Conservation (phyloP, 2,113 vertebrate species). For the Archocentrus centrarchus region DNA sequence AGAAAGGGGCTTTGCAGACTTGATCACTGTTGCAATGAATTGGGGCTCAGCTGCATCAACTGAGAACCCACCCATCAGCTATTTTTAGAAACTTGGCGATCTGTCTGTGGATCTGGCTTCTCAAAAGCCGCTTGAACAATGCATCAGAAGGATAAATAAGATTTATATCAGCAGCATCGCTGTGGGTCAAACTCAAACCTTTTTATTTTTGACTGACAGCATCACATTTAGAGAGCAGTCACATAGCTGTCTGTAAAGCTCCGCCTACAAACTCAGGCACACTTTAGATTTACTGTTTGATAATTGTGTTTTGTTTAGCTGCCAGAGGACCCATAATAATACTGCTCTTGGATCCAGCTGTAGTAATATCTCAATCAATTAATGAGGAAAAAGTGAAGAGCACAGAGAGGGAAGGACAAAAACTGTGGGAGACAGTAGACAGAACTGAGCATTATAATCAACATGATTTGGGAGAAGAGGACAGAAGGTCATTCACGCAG, state of each 20-base stretch:
- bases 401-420: background rate
- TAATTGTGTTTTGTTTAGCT: too few species aligned
- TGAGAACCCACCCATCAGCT: conserved; percentile 13
- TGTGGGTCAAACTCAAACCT: background rate
- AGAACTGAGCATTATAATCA: background rate
- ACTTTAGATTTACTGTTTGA: background rate
- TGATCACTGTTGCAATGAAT: conserved; percentile 31
- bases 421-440: background rate
- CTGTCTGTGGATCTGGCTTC: background rate
- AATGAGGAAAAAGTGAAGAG: background rate
- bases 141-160: conserved; percentile 17
- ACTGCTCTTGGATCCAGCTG: too few species aligned
- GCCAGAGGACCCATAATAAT: too few species aligned
- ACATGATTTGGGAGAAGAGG: background rate
- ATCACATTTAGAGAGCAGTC: background rate
- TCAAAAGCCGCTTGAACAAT: conserved; percentile 14
- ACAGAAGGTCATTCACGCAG: background rate
- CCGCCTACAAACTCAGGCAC: background rate
- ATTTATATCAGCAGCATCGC: conserved; percentile 28
- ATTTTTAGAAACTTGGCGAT: conserved; percentile 52
- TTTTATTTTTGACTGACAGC: background rate
- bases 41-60: conserved; percentile 1
- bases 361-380: too few species aligned
- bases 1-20: conserved; percentile 17
- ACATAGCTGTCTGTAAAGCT: background rate